Evolutionary conservation across 92 coral and sea anemone species (phyloP).

Genomic region (Heteractis magnifica): DNA sequence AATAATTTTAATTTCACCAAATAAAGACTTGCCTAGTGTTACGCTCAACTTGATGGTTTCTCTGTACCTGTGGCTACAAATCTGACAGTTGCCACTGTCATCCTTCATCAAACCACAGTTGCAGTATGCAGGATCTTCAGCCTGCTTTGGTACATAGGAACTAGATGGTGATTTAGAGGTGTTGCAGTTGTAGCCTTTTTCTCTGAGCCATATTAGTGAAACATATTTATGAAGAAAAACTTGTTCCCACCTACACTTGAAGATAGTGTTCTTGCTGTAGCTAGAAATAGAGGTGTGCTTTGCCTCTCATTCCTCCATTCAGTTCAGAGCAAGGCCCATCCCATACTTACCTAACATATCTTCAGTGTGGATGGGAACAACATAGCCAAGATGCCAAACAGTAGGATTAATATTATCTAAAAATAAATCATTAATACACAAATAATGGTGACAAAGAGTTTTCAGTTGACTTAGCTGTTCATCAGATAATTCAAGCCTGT

Average conservation of each 20-base stretch:
- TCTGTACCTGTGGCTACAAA: conserved; percentile 34
- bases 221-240: conserved; percentile 43
- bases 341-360: conserved; percentile 25
- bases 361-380: conserved; percentile 20
- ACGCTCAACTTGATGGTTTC: conserved; percentile 30
- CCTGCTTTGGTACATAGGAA: conserved; percentile 35
- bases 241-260: conserved; percentile 49
- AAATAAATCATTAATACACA: background rate
- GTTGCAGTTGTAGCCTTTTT: conserved; percentile 32
- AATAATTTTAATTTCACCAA: background rate
- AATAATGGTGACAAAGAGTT: conserved; percentile 4
- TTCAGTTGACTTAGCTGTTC: conserved; percentile 7
- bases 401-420: conserved; percentile 2
- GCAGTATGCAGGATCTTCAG: conserved; percentile 17
- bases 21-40: conserved; percentile 30
- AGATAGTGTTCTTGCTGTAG: conserved; percentile 46
- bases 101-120: conserved; percentile 46
- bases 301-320: conserved; percentile 61
- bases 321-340: conserved; percentile 31
- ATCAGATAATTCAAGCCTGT: background rate
- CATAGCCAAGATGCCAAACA: conserved; percentile 21
- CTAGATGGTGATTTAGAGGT: background rate
- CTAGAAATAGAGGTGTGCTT: conserved; percentile 48
- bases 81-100: conserved; percentile 17
- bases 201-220: conserved; percentile 49